These are phyloP conservation scores for Nesidiocoris tenuis DNA, from an alignment of 2,888 invertebrate species.

Conservation along the genomic window DNA sequence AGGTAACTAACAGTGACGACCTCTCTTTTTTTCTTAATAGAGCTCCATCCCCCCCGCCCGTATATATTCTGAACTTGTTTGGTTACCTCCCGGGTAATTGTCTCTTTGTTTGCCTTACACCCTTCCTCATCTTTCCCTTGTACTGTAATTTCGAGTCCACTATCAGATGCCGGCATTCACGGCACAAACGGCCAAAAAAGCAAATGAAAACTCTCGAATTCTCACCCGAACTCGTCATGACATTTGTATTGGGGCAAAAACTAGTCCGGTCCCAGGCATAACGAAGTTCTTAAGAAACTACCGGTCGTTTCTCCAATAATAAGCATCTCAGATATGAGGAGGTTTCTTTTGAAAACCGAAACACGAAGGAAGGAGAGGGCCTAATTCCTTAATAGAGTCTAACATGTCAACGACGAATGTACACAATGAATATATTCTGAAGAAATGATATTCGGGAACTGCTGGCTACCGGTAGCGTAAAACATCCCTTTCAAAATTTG, in stretches of 20 bases:
- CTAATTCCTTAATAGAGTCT: too few relatives aligned
- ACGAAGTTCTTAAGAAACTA: too few relatives aligned
- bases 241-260: slow-evolving; percentile 14
- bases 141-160: slow-evolving; percentile 17
- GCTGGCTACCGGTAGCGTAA: too few relatives aligned
- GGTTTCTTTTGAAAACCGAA: too few relatives aligned
- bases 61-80: neutral
- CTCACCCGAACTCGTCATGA: slow-evolving; percentile 27
- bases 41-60: neutral
- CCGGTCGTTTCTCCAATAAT: too few relatives aligned
- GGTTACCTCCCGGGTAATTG: slow-evolving; percentile 12
- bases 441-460: too few relatives aligned
- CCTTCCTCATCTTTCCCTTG: slow-evolving; percentile 5
- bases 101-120: slow-evolving; percentile 31
- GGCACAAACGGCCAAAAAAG: neutral
- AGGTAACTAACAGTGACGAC: neutral
- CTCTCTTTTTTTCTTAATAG: neutral
- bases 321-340: too few relatives aligned
- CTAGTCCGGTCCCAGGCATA: neutral
- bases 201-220: slow-evolving; percentile 10
- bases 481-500: too few relatives aligned
- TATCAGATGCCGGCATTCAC: slow-evolving; percentile 9
- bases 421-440: too few relatives aligned
- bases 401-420: too few relatives aligned
- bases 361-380: too few relatives aligned